phyloP scores from a whole-genome alignment of 2,888 invertebrate genomes.

The Altica lythri region DNA sequence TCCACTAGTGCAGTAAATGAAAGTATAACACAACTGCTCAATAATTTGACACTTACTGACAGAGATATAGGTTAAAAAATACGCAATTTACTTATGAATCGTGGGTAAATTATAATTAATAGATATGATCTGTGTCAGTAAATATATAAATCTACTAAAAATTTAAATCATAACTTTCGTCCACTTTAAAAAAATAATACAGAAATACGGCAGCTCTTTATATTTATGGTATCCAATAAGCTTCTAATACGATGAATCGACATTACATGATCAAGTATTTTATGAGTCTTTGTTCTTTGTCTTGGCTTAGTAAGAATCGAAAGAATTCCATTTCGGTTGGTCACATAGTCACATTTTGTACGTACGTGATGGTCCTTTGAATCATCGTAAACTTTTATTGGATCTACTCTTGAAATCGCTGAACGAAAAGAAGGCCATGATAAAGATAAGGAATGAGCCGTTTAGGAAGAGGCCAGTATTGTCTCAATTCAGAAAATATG shows the following conservation, averaged over 20 bases:
- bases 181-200: conserved; percentile 12
- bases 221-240: conserved; percentile 40
- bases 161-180: too few species aligned
- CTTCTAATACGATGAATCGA: conserved; percentile 40
- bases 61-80: too few species aligned
- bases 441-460: conserved; percentile 20
- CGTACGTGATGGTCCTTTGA: conserved; percentile 42
- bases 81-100: too few species aligned
- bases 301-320: conserved; percentile 31
- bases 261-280: conserved; percentile 47
- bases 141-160: too few species aligned
- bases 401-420: conserved; percentile 23
- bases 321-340: conserved; percentile 40
- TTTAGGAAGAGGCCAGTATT: conserved; percentile 15
- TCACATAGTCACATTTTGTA: conserved; percentile 45
- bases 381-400: conserved; percentile 35
- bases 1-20: too few species aligned
- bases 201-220: conserved; percentile 8
- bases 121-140: too few species aligned
- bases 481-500: neutral
- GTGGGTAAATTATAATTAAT: too few species aligned
- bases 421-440: conserved; percentile 16
- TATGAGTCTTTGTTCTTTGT: conserved; percentile 42
- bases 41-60: too few species aligned
- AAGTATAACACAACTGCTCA: too few species aligned